phyloP scores from a whole-genome alignment of 2,113 vertebrate species.

The Plecturocebus donacophilus region DNA sequence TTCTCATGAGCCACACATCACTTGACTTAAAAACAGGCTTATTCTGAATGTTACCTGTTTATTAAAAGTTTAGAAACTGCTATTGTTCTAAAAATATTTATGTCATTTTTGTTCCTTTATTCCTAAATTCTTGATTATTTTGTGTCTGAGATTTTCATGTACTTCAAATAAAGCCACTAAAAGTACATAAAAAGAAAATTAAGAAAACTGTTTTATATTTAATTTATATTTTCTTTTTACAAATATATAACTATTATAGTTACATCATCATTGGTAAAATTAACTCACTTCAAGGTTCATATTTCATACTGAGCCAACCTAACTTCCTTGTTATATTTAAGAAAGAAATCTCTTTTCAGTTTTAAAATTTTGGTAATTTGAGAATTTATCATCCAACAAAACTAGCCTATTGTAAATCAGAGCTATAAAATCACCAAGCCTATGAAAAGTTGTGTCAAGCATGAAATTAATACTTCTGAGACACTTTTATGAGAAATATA shows the following conservation, averaged over 20 bases:
- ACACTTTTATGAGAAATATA: slow-evolving; percentile 68
- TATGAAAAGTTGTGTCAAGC: slow-evolving; percentile 66
- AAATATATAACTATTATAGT: background rate
- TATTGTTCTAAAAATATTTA: background rate
- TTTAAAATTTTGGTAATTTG: slow-evolving; percentile 60
- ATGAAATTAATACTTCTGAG: slow-evolving; percentile 71
- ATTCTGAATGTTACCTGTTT: background rate
- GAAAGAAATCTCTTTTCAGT: slow-evolving; percentile 4
- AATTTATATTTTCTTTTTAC: background rate
- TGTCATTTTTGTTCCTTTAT: background rate
- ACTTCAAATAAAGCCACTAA: background rate
- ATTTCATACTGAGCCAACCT: slow-evolving; percentile 19
- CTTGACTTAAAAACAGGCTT: background rate
- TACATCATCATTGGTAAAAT: background rate
- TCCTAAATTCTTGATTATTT: background rate
- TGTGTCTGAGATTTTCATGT: background rate
- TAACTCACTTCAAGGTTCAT: background rate
- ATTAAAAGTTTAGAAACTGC: background rate
- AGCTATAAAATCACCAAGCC: slow-evolving; percentile 64
- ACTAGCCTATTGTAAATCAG: slow-evolving; percentile 52
- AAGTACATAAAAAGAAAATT: background rate
- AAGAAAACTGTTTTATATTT: background rate
- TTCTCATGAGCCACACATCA: background rate
- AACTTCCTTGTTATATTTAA: background rate
- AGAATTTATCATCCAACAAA: slow-evolving; percentile 72